Evolutionary conservation across 2,113 vertebrate species (phyloP).

Genomic region (Calidris pugnax): DNA sequence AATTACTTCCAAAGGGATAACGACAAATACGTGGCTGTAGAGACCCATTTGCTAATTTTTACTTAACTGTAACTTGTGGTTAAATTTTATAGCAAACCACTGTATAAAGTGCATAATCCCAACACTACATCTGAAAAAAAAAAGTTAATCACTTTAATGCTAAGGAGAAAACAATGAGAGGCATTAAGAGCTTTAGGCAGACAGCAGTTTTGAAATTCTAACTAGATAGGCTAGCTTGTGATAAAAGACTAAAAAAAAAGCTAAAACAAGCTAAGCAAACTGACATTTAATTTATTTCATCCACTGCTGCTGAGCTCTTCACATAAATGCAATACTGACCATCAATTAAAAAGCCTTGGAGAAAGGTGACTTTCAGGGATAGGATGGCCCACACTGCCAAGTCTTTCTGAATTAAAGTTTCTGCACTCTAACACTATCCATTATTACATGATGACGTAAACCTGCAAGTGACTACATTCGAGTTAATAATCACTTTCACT

Average conservation of each 20-base stretch:
- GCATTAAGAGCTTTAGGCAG: conserved; percentile 5
- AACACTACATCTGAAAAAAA: background rate
- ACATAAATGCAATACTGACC: background rate
- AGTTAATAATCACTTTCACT: background rate
- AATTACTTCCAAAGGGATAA: background rate
- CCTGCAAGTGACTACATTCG: background rate
- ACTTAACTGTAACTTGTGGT: background rate
- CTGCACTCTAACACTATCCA: background rate
- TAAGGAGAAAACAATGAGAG: conserved; percentile 31
- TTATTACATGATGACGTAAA: background rate
- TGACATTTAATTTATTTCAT: background rate
- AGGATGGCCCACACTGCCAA: background rate
- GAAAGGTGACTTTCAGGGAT: background rate
- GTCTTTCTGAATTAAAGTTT: background rate
- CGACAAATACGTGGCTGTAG: background rate
- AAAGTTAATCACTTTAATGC: background rate
- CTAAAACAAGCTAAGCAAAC: background rate
- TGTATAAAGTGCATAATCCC: background rate
- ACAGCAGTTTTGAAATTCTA: background rate
- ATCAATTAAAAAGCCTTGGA: background rate
- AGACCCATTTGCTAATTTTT: background rate
- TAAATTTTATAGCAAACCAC: background rate
- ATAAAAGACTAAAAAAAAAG: background rate
- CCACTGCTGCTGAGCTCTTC: background rate
- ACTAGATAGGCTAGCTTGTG: background rate